Evolutionary conservation across 2,888 invertebrate species (phyloP).

Genomic region (Drosophila koepferae): DNA sequence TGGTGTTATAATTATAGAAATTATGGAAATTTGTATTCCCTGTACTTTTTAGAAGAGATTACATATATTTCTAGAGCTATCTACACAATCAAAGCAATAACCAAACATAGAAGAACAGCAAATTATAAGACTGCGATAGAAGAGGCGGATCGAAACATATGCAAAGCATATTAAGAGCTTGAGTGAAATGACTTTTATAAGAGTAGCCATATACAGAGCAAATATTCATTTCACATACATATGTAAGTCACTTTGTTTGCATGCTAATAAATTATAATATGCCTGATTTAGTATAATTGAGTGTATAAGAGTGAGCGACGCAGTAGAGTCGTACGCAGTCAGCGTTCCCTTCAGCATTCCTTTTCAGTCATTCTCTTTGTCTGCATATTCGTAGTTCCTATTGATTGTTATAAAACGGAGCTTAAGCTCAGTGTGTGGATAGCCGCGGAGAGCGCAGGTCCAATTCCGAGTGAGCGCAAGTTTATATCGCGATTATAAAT

Average conservation of each 20-base stretch:
- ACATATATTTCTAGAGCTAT: no score
- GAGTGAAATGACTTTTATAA: neutral
- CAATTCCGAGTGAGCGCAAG: neutral
- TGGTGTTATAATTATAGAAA: constrained; percentile 54
- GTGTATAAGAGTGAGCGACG: neutral
- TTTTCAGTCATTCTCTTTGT: neutral
- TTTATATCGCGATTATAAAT: neutral
- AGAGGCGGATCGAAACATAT: neutral
- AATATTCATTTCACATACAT: neutral
- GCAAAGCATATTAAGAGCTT: neutral
- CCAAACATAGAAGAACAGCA: neutral
- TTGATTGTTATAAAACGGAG: neutral
- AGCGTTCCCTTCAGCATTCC: neutral
- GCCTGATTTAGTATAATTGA: neutral
- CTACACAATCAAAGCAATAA: no score
- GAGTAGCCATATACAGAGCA: neutral
- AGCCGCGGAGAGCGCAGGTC: neutral
- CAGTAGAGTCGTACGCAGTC: neutral
- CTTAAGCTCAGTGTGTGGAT: neutral
- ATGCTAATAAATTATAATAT: neutral
- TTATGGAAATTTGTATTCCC: no score
- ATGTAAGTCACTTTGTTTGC: neutral
- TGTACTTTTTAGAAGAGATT: no score
- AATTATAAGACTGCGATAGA: neutral
- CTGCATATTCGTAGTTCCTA: neutral